Evolutionary conservation across 1,140 invertebrate species (phyloP), one percentile per base, ranked within the genome.

Genomic region (Cephus cinctus): DNA sequence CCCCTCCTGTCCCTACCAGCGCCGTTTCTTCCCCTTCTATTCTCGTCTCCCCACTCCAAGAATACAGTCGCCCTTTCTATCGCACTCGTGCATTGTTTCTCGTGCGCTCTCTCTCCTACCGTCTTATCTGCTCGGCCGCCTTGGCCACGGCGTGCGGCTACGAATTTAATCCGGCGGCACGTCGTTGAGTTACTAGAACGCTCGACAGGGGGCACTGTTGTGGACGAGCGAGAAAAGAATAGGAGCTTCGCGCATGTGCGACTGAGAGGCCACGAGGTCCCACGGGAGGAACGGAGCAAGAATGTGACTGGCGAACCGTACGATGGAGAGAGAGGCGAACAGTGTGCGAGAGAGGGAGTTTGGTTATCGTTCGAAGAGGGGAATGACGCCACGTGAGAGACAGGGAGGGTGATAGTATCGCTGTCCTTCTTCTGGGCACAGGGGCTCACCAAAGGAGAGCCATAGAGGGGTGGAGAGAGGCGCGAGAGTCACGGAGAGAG

Each of bases 91-190:
- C 23, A 20, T 19, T 38, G 14, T 39, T 50, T 11, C 43, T 48
- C 38, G 9, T 31, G 41, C 21, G 6, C 36, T 56, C 50, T 12
- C 18, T 46, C 38, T 35, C 22, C 38, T 50, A 40, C 38, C 54
- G 55, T 61, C 66, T 69, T 64, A 63, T 65, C 61, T 54, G 48
- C 54, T 45, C 49, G 43, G 46, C 43, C 52, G 47, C 34, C 41
- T 51, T 47, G 48, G 41, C 18, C 32, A 39, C 18, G 32, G n/a
- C 19, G 14, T 21, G 48, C 58, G 54, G 47, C 43, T 56, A 61
- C 68, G 67, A 73, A 69, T 76, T 72, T 75, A 72, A 75, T 74
- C 69, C 69, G 60, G 69, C 68, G 68, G 70, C 62, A 70, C 59
- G 63, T 73, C 61, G 65, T 54, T 61, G 65, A 69, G 71, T 75